Percentiles rank a stretch among this genome's conserved stretches.
Evolutionary conservation across 1,140 invertebrate genomes (phyloP).

Genomic region (Aradophagus sp.): DNA sequence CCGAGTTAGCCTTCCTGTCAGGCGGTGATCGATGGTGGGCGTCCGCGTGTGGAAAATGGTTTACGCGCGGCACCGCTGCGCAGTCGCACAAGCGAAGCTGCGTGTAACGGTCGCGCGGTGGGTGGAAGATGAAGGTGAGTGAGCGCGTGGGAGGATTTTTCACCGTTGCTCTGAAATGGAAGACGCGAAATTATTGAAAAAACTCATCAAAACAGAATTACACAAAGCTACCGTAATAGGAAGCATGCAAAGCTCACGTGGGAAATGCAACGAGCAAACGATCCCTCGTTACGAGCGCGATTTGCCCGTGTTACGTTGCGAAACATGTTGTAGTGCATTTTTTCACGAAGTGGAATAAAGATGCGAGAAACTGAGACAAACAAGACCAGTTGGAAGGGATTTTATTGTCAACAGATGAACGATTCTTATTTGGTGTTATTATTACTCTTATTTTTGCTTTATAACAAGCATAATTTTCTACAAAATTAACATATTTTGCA

Average conservation of each 20-base stretch:
- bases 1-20: conserved; percentile 48
- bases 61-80: conserved; percentile 30
- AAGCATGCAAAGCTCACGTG: conserved; percentile 22
- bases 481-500: no score
- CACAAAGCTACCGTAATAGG: conserved; percentile 36
- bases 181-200: conserved; percentile 36
- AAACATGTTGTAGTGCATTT: no score
- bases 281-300: no score
- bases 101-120: conserved; percentile 49
- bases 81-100: conserved; percentile 1
- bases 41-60: conserved; percentile 47
- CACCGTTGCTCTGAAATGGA: conserved; percentile 44
- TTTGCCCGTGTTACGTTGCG: no score
- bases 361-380: no score
- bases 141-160: conserved; percentile 61
- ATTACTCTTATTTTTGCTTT: no score
- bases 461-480: no score
- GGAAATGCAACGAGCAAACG: conserved; percentile 16
- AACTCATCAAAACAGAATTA: conserved; percentile 28
- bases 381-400: no score
- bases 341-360: no score
- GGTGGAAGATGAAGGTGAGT: conserved; percentile 64
- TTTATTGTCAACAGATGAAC: no score
- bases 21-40: conserved; percentile 53
- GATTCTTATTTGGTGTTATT: no score